phyloP scores from a whole-genome alignment of 2,888 invertebrate genomes.

The Drosophila multiciliata region DNA sequence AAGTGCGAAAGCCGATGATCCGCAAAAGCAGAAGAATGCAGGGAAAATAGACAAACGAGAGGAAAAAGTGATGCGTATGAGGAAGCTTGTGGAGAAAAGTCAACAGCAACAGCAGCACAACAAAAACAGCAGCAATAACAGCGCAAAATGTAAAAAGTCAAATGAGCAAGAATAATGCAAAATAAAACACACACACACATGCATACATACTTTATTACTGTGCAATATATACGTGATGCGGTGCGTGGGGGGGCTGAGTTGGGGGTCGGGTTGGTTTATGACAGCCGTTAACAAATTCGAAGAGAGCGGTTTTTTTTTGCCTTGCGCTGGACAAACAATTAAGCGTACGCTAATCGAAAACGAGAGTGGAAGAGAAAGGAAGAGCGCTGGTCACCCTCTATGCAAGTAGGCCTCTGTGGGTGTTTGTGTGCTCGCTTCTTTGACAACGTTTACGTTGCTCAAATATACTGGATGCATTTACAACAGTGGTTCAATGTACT shows the following conservation, averaged over 20 bases:
- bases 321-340: slow-evolving; percentile 12
- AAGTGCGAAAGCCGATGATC: slow-evolving; percentile 1
- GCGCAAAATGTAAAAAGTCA: slow-evolving; percentile 30
- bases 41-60: slow-evolving; percentile 5
- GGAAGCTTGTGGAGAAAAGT: slow-evolving; percentile 40
- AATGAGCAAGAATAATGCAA: slow-evolving; percentile 2
- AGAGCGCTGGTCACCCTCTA: neutral
- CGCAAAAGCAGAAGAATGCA: slow-evolving; percentile 20
- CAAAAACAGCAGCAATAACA: neutral
- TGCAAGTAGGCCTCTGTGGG: neutral
- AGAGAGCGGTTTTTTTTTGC: slow-evolving; percentile 36
- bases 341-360: neutral
- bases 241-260: too few relatives aligned
- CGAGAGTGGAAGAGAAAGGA: neutral
- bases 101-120: neutral
- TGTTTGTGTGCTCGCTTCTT: neutral
- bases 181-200: neutral
- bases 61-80: slow-evolving; percentile 36
- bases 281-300: slow-evolving; percentile 25
- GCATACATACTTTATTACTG: slow-evolving; percentile 1
- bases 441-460: neutral
- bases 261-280: neutral
- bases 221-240: slow-evolving; percentile 11
- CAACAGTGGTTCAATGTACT: neutral
- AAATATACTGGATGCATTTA: neutral